phyloP scores from a whole-genome alignment of 30 jellyfish, hydroid and myxozoan genomes.

The Catostylus mosaicus region DNA sequence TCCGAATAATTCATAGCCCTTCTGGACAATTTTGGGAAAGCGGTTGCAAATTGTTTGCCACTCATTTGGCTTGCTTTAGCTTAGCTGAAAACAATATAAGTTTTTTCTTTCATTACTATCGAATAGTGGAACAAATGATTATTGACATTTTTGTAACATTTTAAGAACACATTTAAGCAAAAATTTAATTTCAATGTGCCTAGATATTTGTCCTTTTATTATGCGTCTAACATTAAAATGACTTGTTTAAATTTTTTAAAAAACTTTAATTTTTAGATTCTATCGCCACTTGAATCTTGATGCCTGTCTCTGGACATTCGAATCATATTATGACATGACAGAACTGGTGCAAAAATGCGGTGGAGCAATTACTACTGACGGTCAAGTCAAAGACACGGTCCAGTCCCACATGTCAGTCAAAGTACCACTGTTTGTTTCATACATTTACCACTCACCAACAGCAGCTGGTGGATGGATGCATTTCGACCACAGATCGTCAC shows the following conservation, averaged over 20 bases:
- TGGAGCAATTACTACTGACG: conserved; percentile 87
- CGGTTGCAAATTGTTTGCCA: too few species aligned
- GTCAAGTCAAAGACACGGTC: conserved; percentile 82
- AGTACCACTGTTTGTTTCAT: conserved; percentile 92
- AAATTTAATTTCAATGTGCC: too few species aligned
- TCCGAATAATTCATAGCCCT: too few species aligned
- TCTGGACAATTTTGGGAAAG: too few species aligned
- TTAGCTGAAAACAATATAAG: too few species aligned
- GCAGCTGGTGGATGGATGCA: conserved; percentile 93
- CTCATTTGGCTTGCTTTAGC: too few species aligned
- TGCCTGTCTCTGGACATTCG: conserved; percentile 97
- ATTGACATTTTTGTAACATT: too few species aligned
- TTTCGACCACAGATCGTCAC: conserved; percentile 85
- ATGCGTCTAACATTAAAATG: too few species aligned
- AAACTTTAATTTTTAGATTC: conserved; percentile 45
- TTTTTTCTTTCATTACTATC: too few species aligned
- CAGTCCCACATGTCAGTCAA: conserved; percentile 89
- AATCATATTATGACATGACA: conserved; percentile 89
- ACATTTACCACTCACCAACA: conserved; percentile 85
- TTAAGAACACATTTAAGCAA: too few species aligned
- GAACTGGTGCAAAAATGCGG: conserved; percentile 94
- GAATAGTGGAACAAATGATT: too few species aligned
- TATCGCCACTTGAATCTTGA: conserved; percentile 87
- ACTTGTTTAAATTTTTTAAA: not conserved
- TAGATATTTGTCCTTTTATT: too few species aligned